These are phyloP conservation scores for Emydura subglobosa DNA, from an alignment of 2,113 vertebrate species.

Conservation along the genomic window DNA sequence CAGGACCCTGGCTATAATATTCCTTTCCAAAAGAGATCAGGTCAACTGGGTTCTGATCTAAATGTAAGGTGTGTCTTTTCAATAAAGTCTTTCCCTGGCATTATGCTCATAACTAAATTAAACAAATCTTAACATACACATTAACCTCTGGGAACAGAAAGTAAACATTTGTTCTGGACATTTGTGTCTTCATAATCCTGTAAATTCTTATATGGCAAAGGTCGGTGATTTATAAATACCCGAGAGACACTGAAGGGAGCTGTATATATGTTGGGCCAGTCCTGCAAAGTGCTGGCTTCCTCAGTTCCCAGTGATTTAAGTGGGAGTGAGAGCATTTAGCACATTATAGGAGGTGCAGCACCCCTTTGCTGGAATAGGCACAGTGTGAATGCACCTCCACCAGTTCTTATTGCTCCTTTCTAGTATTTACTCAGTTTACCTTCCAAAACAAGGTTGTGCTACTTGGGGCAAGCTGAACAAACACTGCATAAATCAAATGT, in stretches of 20 bases:
- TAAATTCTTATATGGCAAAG: background rate
- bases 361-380: background rate
- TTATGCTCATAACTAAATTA: background rate
- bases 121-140: background rate
- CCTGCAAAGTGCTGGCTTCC: background rate
- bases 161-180: background rate
- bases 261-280: background rate
- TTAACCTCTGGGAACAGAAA: background rate
- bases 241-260: background rate
- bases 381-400: background rate
- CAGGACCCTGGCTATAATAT: background rate
- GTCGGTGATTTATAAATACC: background rate
- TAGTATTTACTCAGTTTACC: background rate
- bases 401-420: background rate
- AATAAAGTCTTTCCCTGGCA: background rate
- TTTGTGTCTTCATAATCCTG: background rate
- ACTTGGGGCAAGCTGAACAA: conserved; percentile 43
- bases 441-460: conserved; percentile 20
- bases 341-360: background rate
- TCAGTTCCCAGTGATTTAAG: background rate
- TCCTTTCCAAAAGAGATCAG: background rate
- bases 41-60: background rate
- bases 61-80: background rate
- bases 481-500: conserved; percentile 7
- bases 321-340: background rate